Conservation (phyloP, 2,113 vertebrate genomes). For the Eudyptes chrysolophus region DNA sequence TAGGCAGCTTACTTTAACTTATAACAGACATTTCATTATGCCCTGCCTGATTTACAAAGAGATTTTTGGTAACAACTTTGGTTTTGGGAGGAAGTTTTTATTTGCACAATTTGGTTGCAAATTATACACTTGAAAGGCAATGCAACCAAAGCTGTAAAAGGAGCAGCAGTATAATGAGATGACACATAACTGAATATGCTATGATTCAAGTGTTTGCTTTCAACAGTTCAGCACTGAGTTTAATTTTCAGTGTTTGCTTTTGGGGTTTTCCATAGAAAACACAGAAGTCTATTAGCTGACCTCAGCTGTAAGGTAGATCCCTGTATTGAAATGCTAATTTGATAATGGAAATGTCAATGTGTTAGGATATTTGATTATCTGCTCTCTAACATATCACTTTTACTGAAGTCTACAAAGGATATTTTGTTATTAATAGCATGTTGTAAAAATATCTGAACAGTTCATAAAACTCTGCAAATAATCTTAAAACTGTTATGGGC, state of each 20-base stretch:
- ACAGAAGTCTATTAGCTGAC: neutral
- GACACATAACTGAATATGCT: neutral
- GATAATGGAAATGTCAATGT: neutral
- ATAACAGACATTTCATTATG: neutral
- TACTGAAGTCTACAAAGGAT: neutral
- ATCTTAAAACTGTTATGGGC: neutral
- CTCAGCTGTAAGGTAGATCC: neutral
- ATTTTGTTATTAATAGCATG: neutral
- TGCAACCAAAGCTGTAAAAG: neutral
- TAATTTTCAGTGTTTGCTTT: neutral
- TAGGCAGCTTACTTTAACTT: neutral
- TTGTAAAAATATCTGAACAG: neutral
- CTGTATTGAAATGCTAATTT: neutral
- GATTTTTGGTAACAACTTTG: neutral
- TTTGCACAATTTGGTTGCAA: neutral
- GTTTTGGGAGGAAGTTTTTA: neutral
- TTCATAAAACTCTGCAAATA: neutral
- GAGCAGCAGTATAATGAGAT: neutral
- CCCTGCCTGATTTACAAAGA: neutral
- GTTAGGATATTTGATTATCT: neutral
- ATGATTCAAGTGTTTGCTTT: neutral
- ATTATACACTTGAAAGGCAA: neutral
- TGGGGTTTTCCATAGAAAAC: neutral
- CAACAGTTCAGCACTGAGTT: neutral
- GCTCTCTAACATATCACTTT: neutral